A percentile compares a stretch with the other conserved stretches of the same genome.
phyloP scores from a whole-genome alignment of 2,888 invertebrate genomes.

The Mechanitis mazaeus region DNA sequence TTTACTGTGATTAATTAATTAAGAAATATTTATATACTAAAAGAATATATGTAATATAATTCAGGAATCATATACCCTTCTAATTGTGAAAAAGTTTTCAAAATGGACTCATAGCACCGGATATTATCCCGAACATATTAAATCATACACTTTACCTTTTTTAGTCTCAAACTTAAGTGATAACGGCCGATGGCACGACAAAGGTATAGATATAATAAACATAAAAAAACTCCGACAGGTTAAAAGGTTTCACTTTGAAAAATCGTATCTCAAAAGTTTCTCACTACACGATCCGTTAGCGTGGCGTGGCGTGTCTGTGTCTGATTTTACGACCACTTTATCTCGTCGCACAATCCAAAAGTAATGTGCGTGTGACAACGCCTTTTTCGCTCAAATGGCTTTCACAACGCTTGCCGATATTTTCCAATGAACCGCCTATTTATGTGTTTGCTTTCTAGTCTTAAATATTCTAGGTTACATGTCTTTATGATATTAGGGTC shows the following conservation, averaged over 20 bases:
- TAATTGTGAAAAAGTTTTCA: too few relatives aligned
- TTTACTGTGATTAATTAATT: too few relatives aligned
- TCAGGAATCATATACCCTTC: too few relatives aligned
- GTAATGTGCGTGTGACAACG: conserved; percentile 39
- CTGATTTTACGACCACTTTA: conserved; percentile 51
- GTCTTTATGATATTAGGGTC: conserved; percentile 21
- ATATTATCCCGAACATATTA: too few relatives aligned
- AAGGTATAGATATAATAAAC: conserved; percentile 5
- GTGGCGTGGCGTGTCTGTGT: conserved; percentile 39
- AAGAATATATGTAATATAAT: too few relatives aligned
- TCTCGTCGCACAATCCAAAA: conserved; percentile 35
- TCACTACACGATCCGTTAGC: conserved; percentile 41
- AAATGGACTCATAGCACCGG: too few relatives aligned
- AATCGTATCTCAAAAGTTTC: conserved; percentile 15
- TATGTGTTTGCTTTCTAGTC: not conserved
- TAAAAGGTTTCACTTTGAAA: conserved; percentile 15
- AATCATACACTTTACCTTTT: too few relatives aligned
- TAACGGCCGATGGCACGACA: too few relatives aligned
- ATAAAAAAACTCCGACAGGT: conserved; percentile 9
- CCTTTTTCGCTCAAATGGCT: conserved; percentile 31
- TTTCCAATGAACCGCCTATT: conserved; percentile 9
- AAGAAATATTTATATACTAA: too few relatives aligned
- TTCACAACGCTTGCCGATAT: conserved; percentile 18
- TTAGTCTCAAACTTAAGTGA: too few relatives aligned
- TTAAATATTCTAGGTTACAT: conserved; percentile 27